These are phyloP conservation scores for Glossophaga mutica DNA, from an alignment of 2,797 vertebrate genomes.

Conservation along the genomic window DNA sequence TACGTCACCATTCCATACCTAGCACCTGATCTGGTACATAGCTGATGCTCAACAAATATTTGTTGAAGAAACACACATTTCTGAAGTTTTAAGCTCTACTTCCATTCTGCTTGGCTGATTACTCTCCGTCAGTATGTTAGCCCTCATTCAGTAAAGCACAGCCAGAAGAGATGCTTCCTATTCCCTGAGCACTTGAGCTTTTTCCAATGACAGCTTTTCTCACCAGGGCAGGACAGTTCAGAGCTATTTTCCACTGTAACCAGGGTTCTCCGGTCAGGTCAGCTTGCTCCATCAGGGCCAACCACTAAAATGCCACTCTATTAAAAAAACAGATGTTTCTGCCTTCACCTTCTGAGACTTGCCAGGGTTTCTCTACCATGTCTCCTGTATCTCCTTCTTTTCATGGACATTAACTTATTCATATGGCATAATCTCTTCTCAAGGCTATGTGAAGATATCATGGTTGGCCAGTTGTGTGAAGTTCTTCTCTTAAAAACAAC, in stretches of 20 bases:
- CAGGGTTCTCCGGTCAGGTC: background rate
- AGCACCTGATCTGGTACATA: background rate
- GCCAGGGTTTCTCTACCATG: background rate
- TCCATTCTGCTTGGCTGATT: background rate
- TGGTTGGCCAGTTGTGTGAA: background rate
- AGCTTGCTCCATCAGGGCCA: background rate
- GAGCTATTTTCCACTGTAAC: background rate
- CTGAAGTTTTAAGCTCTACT: background rate
- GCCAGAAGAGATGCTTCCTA: background rate
- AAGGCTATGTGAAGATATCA: slow-evolving; percentile 3
- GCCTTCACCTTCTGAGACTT: background rate
- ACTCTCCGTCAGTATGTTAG: background rate
- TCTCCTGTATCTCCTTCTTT: background rate
- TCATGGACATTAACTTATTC: slow-evolving; percentile 3
- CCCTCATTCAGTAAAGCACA: background rate
- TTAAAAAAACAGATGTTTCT: background rate
- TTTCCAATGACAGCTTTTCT: slow-evolving; percentile 7
- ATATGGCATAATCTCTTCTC: background rate
- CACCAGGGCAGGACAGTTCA: background rate
- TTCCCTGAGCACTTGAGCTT: background rate
- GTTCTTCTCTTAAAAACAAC: background rate
- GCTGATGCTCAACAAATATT: background rate
- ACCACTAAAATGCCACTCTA: background rate
- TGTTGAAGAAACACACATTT: background rate
- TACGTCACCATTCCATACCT: background rate